Base-by-base conservation (phyloP, 2,888 invertebrate species). In the Coecobrya sp. region DNA sequence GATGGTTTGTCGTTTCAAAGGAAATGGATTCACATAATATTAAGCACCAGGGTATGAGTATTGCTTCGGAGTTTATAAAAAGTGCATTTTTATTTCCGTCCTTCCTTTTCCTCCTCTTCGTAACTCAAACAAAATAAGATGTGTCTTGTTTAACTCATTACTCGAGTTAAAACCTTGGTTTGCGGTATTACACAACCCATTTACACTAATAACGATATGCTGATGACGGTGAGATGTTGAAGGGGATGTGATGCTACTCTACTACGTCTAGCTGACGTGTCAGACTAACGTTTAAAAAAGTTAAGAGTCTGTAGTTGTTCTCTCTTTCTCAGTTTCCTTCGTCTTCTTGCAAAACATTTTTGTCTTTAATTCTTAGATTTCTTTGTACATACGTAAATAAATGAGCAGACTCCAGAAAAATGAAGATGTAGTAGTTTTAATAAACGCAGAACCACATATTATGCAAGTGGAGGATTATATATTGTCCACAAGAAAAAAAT, bases 101-200 rank as follows among this genome's bases (percentile, higher is more conserved):
- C 52, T 52, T 79, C 52, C 52, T 79, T 88, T 81, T 68, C 59
- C 79, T 59, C 36, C 79, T 59, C 79, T 52, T 52, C 52, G 13
- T 52, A 36, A 16, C 25, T 49, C 5, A 79, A 52, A 79, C 65
- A 52, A 81, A 88, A 79, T 49, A 65, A 70, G 79, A 88, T 25
- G 59, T 52, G 79, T 88, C 65, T 88, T 81, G 79, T 88, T 88
- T 65, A 88, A 81, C 79, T 88, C 88, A 88, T 88, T 65, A 88
- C 27, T 19, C 42, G 27, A 52, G 68, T 45, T 62, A 52, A 85
- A 87, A 76, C 36, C 62, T 27, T 79, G 79, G 52, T 81, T 88
- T 65, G 88, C 55, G 88, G 88, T 81, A 79, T 79, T 79, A 79
- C 79, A 79, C 79, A 79, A 25, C 49, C 52, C 79, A 79, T 79